Conservation (phyloP, 2,888 invertebrate genomes). For the Thalpophila matura region DNA sequence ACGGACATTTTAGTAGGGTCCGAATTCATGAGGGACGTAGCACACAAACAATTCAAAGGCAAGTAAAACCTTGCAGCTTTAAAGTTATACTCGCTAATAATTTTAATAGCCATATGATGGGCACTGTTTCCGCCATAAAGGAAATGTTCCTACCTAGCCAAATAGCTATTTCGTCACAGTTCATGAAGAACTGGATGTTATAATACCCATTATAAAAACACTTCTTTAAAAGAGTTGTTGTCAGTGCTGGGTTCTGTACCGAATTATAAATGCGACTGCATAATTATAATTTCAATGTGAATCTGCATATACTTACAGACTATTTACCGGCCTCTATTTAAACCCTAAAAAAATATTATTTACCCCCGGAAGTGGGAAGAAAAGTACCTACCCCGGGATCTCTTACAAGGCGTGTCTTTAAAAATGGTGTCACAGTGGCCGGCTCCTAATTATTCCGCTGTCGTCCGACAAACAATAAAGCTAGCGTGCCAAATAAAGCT, state of each 20-base stretch:
- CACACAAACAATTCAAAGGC: constrained; percentile 18
- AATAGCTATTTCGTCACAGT: background rate
- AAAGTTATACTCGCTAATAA: background rate
- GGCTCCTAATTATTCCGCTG: constrained; percentile 47
- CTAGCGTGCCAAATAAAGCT: constrained; percentile 70
- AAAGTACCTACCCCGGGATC: background rate
- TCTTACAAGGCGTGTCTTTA: constrained; percentile 7
- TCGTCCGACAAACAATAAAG: constrained; percentile 62
- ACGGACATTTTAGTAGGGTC: background rate
- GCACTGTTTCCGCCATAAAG: constrained; percentile 15
- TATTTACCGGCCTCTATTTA: background rate
- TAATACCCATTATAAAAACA: background rate
- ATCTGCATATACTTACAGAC: no score
- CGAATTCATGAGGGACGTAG: background rate
- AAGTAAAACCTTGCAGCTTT: constrained; percentile 33
- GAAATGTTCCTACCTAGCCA: background rate
- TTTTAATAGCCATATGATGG: constrained; percentile 16
- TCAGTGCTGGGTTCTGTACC: no score
- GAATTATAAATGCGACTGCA: no score
- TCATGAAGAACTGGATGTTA: background rate
- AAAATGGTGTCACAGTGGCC: constrained; percentile 33
- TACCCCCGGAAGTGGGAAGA: background rate
- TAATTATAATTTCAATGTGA: no score
- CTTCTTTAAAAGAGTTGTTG: background rate
- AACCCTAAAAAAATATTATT: background rate